Evolutionary conservation across 2,888 invertebrate species (phyloP), one percentile per base, ranked within the genome.

Genomic region (Microplitis manilae): DNA sequence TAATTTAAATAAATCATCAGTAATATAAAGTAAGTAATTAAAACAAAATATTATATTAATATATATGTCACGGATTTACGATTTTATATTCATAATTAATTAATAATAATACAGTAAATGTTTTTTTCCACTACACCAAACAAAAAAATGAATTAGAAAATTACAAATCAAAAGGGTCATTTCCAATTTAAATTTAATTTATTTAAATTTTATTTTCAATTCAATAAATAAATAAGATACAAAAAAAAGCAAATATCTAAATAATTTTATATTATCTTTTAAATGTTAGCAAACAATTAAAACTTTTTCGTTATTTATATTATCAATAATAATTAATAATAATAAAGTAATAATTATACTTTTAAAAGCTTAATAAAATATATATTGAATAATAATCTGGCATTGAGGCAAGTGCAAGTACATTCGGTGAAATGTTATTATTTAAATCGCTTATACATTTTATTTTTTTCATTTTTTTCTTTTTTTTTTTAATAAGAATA

Each of bases 361-460:
- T 17, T 13, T 62, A 20, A 60, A 59, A 70, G 20, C 50, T 41
- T 76, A 61, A 60, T 40, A 60, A 50, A 50, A 50, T 50, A 50
- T 50, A 50, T 50, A 50, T 50, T 50, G 50, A 50, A 50, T 38
- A 30, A 71, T 68, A 30, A 71, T 68, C 68, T 70, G 68, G 41
- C 61, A 41, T 72, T 60, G 20, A 71, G 71, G 76, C 72, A 76
- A 50, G 79, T 73, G 76, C 76, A 73, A 69, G 70, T 76, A 67
- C 71, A 72, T 39, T 70, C 30, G 50, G 69, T 70, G 30, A 69
- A 41, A 41, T 9, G 20, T 69, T 69, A 17, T 69, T 50, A 15
- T 39, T 72, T 75, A 60, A 68, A 30, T 59, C 30, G 38, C 41
- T 65, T 15, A 62, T 61, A 68, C 62, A 6, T 30, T 65, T 30